Evolutionary conservation across 2,113 vertebrate species (phyloP).

Genomic region (Carassius carassius): DNA sequence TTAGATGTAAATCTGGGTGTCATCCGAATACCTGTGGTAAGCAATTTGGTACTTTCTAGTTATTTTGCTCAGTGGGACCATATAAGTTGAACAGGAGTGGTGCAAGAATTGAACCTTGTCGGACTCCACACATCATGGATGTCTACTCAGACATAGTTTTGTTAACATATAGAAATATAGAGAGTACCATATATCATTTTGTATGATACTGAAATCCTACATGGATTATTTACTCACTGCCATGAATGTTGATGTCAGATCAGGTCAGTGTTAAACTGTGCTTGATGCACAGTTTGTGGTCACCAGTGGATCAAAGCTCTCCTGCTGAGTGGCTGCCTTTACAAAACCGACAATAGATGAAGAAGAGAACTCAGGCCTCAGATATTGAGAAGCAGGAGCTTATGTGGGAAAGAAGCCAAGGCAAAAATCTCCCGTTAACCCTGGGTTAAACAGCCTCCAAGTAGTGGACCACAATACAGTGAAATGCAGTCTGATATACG

Average conservation of each 20-base stretch:
- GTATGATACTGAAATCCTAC: no score
- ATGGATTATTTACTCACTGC: slow-evolving; percentile 39
- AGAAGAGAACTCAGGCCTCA: slow-evolving; percentile 3
- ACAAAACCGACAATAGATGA: neutral
- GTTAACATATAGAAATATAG: no score
- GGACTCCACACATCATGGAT: neutral
- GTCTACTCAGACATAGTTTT: no score
- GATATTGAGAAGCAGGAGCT: slow-evolving; percentile 15
- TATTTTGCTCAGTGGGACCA: neutral
- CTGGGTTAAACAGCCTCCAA: slow-evolving; percentile 34
- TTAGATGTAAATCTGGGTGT: no score
- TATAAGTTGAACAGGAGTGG: neutral
- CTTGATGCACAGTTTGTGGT: slow-evolving; percentile 44
- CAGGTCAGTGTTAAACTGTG: slow-evolving; percentile 46
- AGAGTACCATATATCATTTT: no score
- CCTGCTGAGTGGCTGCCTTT: slow-evolving; percentile 25
- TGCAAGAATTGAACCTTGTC: neutral
- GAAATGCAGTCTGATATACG: slow-evolving; percentile 47
- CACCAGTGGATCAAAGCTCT: slow-evolving; percentile 44
- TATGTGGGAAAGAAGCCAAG: neutral
- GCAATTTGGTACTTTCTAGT: no score
- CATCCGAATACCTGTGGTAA: no score
- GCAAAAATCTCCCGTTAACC: neutral
- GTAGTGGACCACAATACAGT: slow-evolving; percentile 38
- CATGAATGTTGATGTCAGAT: slow-evolving; percentile 43